Percentiles rank a stretch among this genome's conserved stretches.
These are phyloP conservation scores for Platichthys flesus DNA, from an alignment of 2,113 vertebrate genomes.

Conservation along the genomic window DNA sequence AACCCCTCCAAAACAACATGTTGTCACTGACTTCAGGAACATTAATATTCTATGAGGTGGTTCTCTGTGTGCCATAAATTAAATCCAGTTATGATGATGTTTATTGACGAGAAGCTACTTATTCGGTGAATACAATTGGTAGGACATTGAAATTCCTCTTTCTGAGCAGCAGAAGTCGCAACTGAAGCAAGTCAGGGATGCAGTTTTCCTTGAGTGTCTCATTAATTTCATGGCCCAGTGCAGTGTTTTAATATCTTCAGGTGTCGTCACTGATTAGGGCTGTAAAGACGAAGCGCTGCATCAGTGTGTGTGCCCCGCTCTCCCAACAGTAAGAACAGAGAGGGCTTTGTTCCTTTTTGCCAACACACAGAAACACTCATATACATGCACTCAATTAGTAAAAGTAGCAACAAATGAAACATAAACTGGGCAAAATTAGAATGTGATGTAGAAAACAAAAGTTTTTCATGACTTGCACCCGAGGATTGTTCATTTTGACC, in stretches of 20 bases:
- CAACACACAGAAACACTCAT: neutral
- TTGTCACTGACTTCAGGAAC: slow-evolving; percentile 24
- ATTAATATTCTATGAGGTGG: slow-evolving; percentile 45
- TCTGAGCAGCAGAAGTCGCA: slow-evolving; percentile 28
- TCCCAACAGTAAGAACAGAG: neutral
- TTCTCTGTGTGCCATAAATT: slow-evolving; percentile 46
- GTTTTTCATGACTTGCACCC: neutral
- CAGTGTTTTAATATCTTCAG: slow-evolving; percentile 68
- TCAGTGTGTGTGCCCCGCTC: slow-evolving; percentile 1
- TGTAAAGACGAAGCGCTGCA: slow-evolving; percentile 64
- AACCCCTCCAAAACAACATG: slow-evolving; percentile 5
- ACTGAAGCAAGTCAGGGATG: slow-evolving; percentile 41
- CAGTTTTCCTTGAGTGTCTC: slow-evolving; percentile 61
- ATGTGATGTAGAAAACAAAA: neutral
- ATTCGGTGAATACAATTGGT: slow-evolving; percentile 52
- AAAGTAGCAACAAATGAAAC: neutral
- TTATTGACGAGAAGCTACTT: slow-evolving; percentile 59
- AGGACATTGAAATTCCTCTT: slow-evolving; percentile 29
- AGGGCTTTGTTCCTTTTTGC: slow-evolving; percentile 5
- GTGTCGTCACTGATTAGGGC: slow-evolving; percentile 68
- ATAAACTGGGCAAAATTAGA: neutral
- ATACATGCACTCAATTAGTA: neutral
- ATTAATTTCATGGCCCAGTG: slow-evolving; percentile 68
- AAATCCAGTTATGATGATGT: slow-evolving; percentile 55
- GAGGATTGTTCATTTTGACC: neutral